Evolutionary conservation across 2,113 vertebrate genomes (phyloP).

Genomic region (Ondatra zibethicus): DNA sequence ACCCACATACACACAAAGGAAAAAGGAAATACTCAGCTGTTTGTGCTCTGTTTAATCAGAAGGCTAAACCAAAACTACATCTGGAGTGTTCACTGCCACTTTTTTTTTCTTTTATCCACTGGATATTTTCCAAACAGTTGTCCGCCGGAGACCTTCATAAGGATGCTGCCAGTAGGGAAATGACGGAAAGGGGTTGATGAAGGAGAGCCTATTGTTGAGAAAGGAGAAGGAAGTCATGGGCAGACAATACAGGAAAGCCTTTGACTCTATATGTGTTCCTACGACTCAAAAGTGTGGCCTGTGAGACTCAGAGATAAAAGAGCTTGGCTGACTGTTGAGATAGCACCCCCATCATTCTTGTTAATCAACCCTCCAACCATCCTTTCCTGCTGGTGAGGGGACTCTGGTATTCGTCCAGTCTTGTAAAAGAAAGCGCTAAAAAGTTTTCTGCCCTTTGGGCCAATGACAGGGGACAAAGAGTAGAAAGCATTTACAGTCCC

Average conservation of each 20-base stretch:
- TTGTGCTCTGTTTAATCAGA: not conserved
- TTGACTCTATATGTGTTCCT: not conserved
- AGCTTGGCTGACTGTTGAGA: not conserved
- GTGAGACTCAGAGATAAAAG: not conserved
- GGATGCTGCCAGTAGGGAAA: not conserved
- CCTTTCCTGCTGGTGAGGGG: not conserved
- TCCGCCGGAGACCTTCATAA: not conserved
- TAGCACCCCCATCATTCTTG: not conserved
- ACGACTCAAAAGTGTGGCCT: not conserved
- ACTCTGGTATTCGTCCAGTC: not conserved
- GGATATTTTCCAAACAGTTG: not conserved
- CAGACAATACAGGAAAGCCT: not conserved
- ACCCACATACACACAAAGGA: not conserved
- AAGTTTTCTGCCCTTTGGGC: not conserved
- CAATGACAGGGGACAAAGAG: not conserved
- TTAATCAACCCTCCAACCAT: not conserved
- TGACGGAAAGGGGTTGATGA: not conserved
- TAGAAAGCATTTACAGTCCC: not conserved
- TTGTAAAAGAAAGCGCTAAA: constrained; percentile 24
- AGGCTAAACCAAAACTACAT: constrained; percentile 22
- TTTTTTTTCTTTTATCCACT: not conserved
- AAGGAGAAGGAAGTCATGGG: not conserved
- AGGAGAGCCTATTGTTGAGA: not conserved
- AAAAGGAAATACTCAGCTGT: not conserved
- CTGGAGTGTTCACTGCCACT: not conserved